Base-by-base conservation (phyloP, 1,140 invertebrate genomes). In the Drosophila teissieri region DNA sequence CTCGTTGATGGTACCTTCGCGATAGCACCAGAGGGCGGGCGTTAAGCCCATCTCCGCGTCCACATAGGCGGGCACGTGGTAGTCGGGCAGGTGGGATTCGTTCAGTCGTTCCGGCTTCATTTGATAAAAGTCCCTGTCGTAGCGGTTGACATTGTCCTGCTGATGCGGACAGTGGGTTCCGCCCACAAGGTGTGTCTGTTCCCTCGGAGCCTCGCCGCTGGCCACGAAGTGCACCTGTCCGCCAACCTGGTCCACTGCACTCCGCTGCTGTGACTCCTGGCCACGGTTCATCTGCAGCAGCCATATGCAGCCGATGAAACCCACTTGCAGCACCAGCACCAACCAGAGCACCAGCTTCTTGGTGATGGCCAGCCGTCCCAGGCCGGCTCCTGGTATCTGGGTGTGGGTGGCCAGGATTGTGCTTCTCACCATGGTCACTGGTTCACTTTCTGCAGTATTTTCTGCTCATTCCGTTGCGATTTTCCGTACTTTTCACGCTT, bases 11-110 rank as follows among this genome's bases (percentile, higher is more conserved):
- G 94, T 94, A 12, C 92, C 89, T 15, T 92, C 93, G 78, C 93
- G 94, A 76, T 94, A 95, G 60, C 93, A 80, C 54, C 94, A 95
- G 2, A 93, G 90, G 51, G 93, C 93, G 80, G 94, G 93, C 40
- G 93, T 94, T 55, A 93, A 65, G 19, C 91, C 78, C 49, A 79
- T 46, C 45, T 65, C 57, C 4, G 65, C 44, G 42, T 70, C 67
- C 10, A 70, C 65, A 17, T 90, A 82, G 6, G 70, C 60, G 2
- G 76, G 69, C 46, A 81, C 51, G 5, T 65, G 65, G 63, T 81
- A 80, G 24, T 89, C 84, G 2, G 69, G 67, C 39, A 61, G 22
- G 49, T 67, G 53, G 12, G 70, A 73, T 51, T 62, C 69, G 55
- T 91, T 91, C 24, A 70, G 54, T 49, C 52, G 53, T 15, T 85